These are phyloP conservation scores for Mesocricetus auratus DNA, from an alignment of 2,113 vertebrate species.

Conservation along the genomic window DNA sequence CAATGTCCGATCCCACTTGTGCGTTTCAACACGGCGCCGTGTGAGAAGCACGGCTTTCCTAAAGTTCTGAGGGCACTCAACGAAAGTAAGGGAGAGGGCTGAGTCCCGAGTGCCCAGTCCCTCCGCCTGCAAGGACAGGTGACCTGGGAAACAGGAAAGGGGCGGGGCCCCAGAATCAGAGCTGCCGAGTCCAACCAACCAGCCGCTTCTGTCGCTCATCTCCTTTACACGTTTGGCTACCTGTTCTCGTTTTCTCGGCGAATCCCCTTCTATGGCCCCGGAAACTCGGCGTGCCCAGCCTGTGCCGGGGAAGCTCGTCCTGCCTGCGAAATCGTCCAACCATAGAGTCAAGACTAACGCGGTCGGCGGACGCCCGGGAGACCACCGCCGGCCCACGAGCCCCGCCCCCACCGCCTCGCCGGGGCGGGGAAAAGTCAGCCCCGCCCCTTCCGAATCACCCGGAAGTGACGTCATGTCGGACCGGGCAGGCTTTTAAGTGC, in stretches of 20 bases:
- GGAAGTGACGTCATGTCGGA: slow-evolving; percentile 67
- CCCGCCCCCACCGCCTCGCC: neutral
- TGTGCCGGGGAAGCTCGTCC: neutral
- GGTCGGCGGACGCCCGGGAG: accelerated
- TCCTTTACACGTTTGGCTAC: neutral
- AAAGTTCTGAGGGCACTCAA: neutral
- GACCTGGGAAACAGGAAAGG: neutral
- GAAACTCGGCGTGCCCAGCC: neutral
- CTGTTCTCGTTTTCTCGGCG: slow-evolving; percentile 14
- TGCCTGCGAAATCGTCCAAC: slow-evolving; percentile 48
- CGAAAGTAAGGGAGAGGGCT: neutral
- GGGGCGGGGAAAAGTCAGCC: neutral
- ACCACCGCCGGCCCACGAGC: neutral
- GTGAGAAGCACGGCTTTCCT: neutral
- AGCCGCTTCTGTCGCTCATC: neutral
- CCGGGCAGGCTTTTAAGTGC: slow-evolving; percentile 35
- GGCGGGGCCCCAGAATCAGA: neutral
- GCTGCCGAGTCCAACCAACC: neutral
- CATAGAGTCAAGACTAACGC: slow-evolving; percentile 76
- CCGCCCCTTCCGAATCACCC: neutral
- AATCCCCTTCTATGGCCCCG: neutral
- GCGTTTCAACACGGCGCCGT: neutral
- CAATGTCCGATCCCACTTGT: neutral
- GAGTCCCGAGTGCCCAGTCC: accelerated
- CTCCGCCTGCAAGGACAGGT: accelerated